phyloP scores from a whole-genome alignment of 1,140 invertebrate genomes.

The Scaptomyza graminum region DNA sequence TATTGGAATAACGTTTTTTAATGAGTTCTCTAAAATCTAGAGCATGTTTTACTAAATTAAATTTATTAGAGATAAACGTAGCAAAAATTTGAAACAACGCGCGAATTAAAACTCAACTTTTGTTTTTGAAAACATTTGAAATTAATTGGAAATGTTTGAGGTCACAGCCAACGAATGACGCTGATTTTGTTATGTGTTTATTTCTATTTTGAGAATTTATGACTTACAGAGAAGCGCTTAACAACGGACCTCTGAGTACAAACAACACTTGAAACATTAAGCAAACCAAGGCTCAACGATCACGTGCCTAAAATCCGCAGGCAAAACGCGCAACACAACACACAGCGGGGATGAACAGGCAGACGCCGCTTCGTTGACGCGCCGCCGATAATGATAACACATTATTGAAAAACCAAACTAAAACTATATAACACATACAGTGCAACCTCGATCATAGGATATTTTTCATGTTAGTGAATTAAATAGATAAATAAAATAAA shows the following conservation, averaged over 20 bases:
- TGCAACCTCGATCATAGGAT: not conserved
- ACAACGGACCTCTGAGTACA: conserved; percentile 5
- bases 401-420: conserved; percentile 4
- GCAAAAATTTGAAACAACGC: not conserved
- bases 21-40: no score
- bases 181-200: conserved; percentile 1
- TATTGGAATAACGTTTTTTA: no score
- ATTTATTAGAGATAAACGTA: not conserved
- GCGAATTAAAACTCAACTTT: not conserved
- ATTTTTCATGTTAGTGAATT: no score
- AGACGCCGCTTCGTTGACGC: conserved; percentile 15
- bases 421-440: not conserved
- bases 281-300: conserved; percentile 1
- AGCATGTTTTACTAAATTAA: no score
- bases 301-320: conserved; percentile 52
- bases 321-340: conserved; percentile 34
- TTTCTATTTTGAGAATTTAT: conserved; percentile 46
- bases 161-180: not conserved
- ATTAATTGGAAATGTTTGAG: not conserved
- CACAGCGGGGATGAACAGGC: conserved; percentile 26
- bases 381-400: conserved; percentile 55
- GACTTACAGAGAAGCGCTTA: conserved; percentile 54
- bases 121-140: not conserved
- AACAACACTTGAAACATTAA: conserved; percentile 1
- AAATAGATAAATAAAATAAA: no score